Evolutionary conservation across 2,888 invertebrate species (phyloP), one percentile per base, ranked within the genome.

Genomic region (Luperina nickerlii): DNA sequence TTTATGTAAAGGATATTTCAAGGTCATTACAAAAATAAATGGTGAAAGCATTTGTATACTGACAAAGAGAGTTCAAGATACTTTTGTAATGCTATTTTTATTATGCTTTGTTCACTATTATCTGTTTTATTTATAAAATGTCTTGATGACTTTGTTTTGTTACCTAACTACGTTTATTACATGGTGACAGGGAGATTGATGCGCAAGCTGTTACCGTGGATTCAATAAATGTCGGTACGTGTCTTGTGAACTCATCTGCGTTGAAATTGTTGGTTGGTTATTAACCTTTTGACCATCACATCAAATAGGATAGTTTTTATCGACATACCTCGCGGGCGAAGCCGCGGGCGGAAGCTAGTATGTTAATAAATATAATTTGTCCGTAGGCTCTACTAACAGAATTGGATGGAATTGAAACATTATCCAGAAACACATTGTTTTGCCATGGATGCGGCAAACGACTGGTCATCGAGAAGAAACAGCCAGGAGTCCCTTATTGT

Each of bases 401-500:
- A 69, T 84, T 97, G 81, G 95, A 95, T 0, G 89, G 90, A 0
- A 92, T 96, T 0, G 94, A 96, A 72, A 91, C 91, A 2, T 87
- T 97, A 66, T 93, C 95, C 0, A 91, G 88, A 62, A 84, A 88
- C 48, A 96, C 97, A 0, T 87, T 97, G 27, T 95, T 94, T 89
- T 97, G 97, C 83, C 86, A 86, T 0, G 85, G 89, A 3, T 97
- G 97, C 45, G 93, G 94, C 0, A 93, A 93, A 79, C 88, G 97
- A 2, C 88, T 96, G 0, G 89, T 95, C 32, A 94, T 97, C 0
- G 96, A 96, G 76, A 95, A 93, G 89, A 94, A 94, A 76, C 93
- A 93, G 13, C 88, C 93, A 0, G 95, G 95, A 0, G 92, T 96
- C 6, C 84, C 86, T 18, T 97, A 97, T 84, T 97, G 97, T 92